These are phyloP conservation scores for Imbricaverruca yamaguchii DNA, from an alignment of 2,888 invertebrate species.

Conservation along the genomic window DNA sequence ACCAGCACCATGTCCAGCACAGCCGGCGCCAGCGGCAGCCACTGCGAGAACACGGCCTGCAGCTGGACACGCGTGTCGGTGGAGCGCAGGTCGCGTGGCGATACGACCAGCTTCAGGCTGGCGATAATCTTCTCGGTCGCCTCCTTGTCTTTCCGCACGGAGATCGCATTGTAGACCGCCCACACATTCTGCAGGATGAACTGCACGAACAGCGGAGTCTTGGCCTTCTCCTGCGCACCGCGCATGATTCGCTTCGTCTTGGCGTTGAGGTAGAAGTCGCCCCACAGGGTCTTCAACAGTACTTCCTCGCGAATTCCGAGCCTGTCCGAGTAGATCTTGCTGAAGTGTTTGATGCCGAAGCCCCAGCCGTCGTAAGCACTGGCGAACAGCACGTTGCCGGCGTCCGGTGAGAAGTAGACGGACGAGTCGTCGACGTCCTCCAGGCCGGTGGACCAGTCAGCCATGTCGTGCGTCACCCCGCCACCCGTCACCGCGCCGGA, in stretches of 20 bases:
- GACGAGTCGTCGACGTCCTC: conserved; percentile 77
- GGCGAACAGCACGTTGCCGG: conserved; percentile 92
- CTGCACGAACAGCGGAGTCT: conserved; percentile 87
- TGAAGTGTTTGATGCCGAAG: conserved; percentile 73
- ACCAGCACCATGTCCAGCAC: conserved; percentile 74
- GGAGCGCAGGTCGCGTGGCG: conserved; percentile 63
- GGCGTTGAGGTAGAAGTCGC: conserved; percentile 79
- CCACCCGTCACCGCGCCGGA: not conserved
- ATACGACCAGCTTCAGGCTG: conserved; percentile 62
- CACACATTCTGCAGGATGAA: conserved; percentile 85
- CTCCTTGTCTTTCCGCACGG: conserved; percentile 59
- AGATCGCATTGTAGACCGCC: conserved; percentile 77
- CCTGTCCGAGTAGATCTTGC: conserved; percentile 63
- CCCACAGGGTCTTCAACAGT: conserved; percentile 79
- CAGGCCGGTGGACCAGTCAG: conserved; percentile 68
- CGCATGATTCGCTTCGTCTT: conserved; percentile 74
- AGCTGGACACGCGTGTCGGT: conserved; percentile 69
- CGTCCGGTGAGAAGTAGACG: conserved; percentile 86
- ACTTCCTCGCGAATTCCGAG: conserved; percentile 63
- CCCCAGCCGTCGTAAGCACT: conserved; percentile 96
- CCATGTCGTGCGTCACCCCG: conserved; percentile 24
- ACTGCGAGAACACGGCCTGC: conserved; percentile 73
- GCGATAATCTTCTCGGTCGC: conserved; percentile 62
- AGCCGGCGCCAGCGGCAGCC: conserved; percentile 76
- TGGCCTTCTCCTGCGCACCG: conserved; percentile 86